Evolutionary conservation across 2,113 vertebrate genomes (phyloP).

Genomic region (Menidia beryllina): DNA sequence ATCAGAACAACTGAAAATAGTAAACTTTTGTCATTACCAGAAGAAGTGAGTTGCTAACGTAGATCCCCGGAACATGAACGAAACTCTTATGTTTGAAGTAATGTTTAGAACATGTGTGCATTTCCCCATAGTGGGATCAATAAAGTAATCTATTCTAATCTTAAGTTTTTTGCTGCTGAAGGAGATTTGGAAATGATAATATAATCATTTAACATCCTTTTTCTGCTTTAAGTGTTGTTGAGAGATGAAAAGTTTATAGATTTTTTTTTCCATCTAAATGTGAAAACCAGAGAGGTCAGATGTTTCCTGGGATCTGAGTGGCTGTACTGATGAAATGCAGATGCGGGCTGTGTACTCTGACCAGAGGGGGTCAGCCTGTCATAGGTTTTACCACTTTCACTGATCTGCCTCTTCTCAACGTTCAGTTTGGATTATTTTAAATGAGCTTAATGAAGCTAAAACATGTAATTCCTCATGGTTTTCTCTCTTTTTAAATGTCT

Average conservation of each 20-base stretch:
- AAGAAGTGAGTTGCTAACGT: no score
- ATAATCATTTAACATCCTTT: background rate
- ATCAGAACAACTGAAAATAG: no score
- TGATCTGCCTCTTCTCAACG: background rate
- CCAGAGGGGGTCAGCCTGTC: slow-evolving; percentile 72
- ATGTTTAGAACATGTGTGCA: no score
- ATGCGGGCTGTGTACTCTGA: slow-evolving; percentile 16
- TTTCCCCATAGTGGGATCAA: no score
- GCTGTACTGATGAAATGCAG: background rate
- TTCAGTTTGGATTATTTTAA: background rate
- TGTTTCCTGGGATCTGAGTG: no score
- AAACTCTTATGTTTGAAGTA: no score
- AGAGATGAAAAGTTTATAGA: background rate
- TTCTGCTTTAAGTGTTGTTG: background rate
- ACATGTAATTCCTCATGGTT: background rate
- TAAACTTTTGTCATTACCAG: no score
- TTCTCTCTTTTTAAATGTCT: background rate
- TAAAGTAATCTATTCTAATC: no score
- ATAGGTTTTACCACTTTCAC: slow-evolving; percentile 5
- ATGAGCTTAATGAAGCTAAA: background rate
- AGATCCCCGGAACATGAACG: no score
- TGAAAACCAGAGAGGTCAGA: no score
- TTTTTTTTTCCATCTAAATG: no score
- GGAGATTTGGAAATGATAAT: background rate
- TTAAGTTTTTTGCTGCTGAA: background rate